A percentile compares a stretch with the other conserved stretches of the same genome.
phyloP scores from a whole-genome alignment of 2,113 vertebrate genomes.

The Galbula dea region DNA sequence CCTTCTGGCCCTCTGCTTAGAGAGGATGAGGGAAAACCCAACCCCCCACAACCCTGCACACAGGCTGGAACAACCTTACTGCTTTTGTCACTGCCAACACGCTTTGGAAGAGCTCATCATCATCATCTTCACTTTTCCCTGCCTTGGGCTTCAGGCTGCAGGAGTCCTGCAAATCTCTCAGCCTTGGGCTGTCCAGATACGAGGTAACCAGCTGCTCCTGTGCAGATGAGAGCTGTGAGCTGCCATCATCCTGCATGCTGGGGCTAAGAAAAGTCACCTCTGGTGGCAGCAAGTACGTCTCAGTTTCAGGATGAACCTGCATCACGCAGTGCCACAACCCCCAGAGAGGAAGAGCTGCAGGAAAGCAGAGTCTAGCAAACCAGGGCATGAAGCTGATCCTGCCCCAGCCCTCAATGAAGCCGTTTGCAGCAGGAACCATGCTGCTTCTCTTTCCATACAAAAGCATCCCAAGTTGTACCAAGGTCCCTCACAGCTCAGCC shows the following conservation, averaged over 20 bases:
- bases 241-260: background rate
- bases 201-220: background rate
- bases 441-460: background rate
- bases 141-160: background rate
- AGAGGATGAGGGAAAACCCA: background rate
- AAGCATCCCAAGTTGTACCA: background rate
- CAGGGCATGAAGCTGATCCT: background rate
- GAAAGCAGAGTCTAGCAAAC: background rate
- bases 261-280: background rate
- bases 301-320: background rate
- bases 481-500: background rate
- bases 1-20: background rate
- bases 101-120: fast-evolving
- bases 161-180: fast-evolving
- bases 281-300: background rate
- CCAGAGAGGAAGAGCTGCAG: background rate
- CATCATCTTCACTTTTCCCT: fast-evolving
- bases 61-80: fast-evolving
- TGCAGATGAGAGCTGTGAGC: background rate
- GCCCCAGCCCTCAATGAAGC: background rate
- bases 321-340: background rate
- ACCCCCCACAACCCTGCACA: fast-evolving
- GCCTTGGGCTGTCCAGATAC: background rate
- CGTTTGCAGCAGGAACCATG: background rate
- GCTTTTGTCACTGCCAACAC: no score